Base-by-base conservation (phyloP, 1,140 invertebrate species). In the Callitettix versicolor region DNA sequence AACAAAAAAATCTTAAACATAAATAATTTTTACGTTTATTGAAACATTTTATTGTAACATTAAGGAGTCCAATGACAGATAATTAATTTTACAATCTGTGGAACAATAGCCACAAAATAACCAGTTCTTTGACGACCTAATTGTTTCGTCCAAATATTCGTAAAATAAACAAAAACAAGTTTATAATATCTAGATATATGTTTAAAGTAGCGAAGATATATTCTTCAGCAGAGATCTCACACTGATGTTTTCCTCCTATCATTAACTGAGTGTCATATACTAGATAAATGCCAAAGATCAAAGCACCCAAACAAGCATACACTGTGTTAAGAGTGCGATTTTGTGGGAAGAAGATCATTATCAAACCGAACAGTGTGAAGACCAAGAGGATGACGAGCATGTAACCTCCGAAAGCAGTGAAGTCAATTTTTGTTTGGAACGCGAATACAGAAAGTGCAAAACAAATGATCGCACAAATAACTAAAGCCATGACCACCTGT, bases 241-340 rank as follows among this genome's bases (percentile, higher is more conserved):
- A 92, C 66, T 89, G 90, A 68, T 95, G 91, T 17, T 85, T 85
- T 4, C 93, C 92, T 52, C 91, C 92, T 68, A 97, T 79, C 85
- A 98, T 94, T 64, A 95, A 65, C 69, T 98, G 94, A 0, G 93
- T 97, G 71, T 98, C 94, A 65, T 92, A 91, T 3, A 95, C 79
- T 11, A 95, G 71, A 72, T 94, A 95, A 2, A 90, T 61, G 3
- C 79, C 85, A 71, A 88, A 89, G 1, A 90, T 63, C 1, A 88
- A 65, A 0, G 91, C 92, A 5, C 90, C 92, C 4, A 87, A 60
- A 0, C 80, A 84, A 0, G 86, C 81, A 69, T 95, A 95, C 0
- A 92, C 76, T 0, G 95, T 58, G 0, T 74, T 77, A 2, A 88
- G 66, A 4, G 73, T 77, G 6, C 38, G 24, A 58, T 69, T 76